Evolutionary conservation across 2,888 invertebrate species (phyloP), one percentile per base, ranked within the genome.

Genomic region (Heterodera filipjevi): DNA sequence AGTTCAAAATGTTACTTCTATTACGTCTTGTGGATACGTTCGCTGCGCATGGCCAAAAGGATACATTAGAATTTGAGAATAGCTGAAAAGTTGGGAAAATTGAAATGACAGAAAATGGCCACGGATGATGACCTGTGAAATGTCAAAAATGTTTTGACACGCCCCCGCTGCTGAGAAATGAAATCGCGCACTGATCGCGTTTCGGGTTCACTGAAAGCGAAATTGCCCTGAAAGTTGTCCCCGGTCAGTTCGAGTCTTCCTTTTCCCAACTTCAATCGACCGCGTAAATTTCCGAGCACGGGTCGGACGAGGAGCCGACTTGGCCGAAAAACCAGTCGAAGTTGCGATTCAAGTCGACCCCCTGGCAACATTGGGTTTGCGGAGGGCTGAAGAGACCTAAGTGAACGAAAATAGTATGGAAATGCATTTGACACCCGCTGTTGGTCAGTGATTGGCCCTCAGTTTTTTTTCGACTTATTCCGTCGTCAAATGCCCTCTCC

Each of bases 261-360:
- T 12, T 12, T 10, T 39, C 39, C 39, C 39, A 66, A 66, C 33
- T n/a, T 27, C 5, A 27, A 35, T 79, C 46, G 22, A 87, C 87
- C 59, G 84, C 71, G 77, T 88, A 89, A 66, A 87, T 88, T 72
- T 89, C 89, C 0, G 85, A 85, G 83, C 89, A 89, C 0, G 89
- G 89, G 73, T 89, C 87, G 0, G 86, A 84, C 3, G 86, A 86
- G 6, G 87, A 85, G 59, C 87, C 88, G 39, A 86, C 86, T 83
- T 87, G 87, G 12, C 88, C 88, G 78, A 87, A 89, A 84, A 86
- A 87, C 87, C 88, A 89, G 78, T 89, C 89, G 73, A 89, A 89
- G 81, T 89, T 89, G n/a, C 89, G 78, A 66, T 89, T 89, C 49
- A 89, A 80, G 76, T 89, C 89, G 30, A 89, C 89, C 22, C 89